Base-by-base conservation (phyloP, 2,113 vertebrate species). In the Otis tarda region DNA sequence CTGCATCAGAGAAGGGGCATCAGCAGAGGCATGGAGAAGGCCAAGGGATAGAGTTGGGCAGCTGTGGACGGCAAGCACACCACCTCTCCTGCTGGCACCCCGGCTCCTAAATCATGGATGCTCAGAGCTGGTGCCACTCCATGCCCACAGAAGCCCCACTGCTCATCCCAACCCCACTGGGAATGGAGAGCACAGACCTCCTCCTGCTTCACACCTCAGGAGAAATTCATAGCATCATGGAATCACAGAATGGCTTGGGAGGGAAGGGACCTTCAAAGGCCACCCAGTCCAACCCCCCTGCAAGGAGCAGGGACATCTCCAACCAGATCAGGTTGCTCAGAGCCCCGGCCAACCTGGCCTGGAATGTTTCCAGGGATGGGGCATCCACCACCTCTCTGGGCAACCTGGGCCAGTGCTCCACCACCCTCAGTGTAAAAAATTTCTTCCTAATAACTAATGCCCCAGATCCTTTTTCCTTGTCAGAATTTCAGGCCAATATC, bases 161-260 rank as follows among this genome's bases (percentile, higher is more conserved):
- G 37, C 27, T 27, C 53, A 71, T 12, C n/a, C 15, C n/a, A 71
- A 0, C 27, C 35, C 61, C 2, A 0, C 1, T 43, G 37, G 65
- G 45, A 77, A 50, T 4, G 20, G 27, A 14, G 14, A 19, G 9
- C 31, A 35, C 52, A 35, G 52, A 59, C 10, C 30, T 57, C 37
- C 15, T 82, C 22, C 68, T 53, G 60, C 87, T 59, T 47, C 64
- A 37, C 60, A 39, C 25, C 35, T 30, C 50, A 27, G 14, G 6
- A 81, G 25, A 68, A 68, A 27, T 30, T 10, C 56, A 43, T 43
- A 43, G 41, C 15, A 43, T 43, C 41, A 43, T 16, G 41, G 41
- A 43, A 43, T 43, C 41, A 43, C 41, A 43, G 41, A 14, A 43
- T 43, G 41, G 41, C 15, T 43, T 43, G 41, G 41, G 41, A 15